These are phyloP conservation scores for Tenebrio molitor DNA, from an alignment of 1,140 invertebrate genomes.

Conservation along the genomic window DNA sequence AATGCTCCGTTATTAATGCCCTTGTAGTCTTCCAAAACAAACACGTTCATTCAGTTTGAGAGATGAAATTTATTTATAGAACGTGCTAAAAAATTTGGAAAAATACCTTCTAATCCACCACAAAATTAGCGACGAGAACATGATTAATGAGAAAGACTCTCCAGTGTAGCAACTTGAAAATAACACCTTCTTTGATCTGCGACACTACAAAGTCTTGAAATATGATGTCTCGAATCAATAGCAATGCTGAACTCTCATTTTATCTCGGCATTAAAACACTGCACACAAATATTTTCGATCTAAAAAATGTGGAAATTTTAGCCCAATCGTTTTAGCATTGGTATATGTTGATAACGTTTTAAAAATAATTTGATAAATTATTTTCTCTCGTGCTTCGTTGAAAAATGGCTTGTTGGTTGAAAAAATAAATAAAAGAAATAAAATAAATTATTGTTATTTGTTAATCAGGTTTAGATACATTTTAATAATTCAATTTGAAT, in stretches of 20 bases:
- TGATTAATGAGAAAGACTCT: background rate
- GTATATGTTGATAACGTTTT: no score
- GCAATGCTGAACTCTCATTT: background rate
- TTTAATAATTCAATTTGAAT: no score
- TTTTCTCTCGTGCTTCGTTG: no score
- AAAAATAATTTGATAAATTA: no score
- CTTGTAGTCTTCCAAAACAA: constrained; percentile 38
- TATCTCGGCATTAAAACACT: background rate
- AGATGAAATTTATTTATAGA: constrained; percentile 29
- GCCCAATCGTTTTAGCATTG: no score
- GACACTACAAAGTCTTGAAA: background rate
- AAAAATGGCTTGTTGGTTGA: no score
- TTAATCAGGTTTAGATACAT: no score
- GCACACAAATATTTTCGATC: no score
- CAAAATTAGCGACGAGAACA: constrained; percentile 28
- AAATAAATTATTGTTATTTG: no score
- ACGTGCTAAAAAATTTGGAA: constrained; percentile 13
- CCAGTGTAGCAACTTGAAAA: background rate
- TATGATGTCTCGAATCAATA: background rate
- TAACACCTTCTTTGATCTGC: constrained; percentile 29
- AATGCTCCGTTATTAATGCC: constrained; percentile 33
- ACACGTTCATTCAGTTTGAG: constrained; percentile 24
- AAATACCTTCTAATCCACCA: constrained; percentile 18
- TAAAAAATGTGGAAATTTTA: no score
- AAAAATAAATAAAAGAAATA: no score